These are phyloP conservation scores for Rhyzopertha dominica DNA, from an alignment of 1,140 invertebrate genomes.

Conservation along the genomic window DNA sequence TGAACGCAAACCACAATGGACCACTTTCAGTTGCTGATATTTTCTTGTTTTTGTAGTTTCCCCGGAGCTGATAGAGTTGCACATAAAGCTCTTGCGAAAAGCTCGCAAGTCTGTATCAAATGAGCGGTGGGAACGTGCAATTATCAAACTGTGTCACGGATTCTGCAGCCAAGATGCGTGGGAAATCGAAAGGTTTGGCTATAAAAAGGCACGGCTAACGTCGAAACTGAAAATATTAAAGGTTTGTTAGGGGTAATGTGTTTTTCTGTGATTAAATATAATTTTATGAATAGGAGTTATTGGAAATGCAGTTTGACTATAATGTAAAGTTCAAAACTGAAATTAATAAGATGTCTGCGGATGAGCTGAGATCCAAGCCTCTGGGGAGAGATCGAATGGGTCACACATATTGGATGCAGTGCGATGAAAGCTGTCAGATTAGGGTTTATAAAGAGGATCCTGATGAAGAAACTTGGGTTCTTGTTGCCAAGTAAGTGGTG, in stretches of 20 bases:
- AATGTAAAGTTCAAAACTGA: slow-evolving; percentile 92
- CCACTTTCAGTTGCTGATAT: neutral
- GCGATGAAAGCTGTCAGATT: slow-evolving; percentile 83
- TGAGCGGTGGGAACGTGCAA: slow-evolving; percentile 84
- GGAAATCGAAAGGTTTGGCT: slow-evolving; percentile 95
- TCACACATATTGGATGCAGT: slow-evolving; percentile 87
- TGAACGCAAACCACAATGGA: slow-evolving; percentile 1
- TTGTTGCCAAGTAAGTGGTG: slow-evolving; percentile 74
- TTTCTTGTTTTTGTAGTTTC: slow-evolving; percentile 61
- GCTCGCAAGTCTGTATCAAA: slow-evolving; percentile 72
- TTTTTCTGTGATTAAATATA: neutral
- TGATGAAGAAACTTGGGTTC: slow-evolving; percentile 92
- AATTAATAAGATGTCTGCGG: slow-evolving; percentile 75
- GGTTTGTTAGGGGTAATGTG: no score
- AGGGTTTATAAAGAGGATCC: slow-evolving; percentile 90
- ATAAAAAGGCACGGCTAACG: slow-evolving; percentile 81
- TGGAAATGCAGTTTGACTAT: slow-evolving; percentile 92
- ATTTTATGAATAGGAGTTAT: slow-evolving; percentile 62
- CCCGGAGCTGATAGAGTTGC: slow-evolving; percentile 73
- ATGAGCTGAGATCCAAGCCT: slow-evolving; percentile 77
- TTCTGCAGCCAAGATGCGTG: slow-evolving; percentile 89
- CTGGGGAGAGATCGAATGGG: slow-evolving; percentile 87
- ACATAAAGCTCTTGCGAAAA: slow-evolving; percentile 84
- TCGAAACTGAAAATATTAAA: slow-evolving; percentile 88
- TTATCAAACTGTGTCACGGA: slow-evolving; percentile 87